phyloP scores from a whole-genome alignment of 2,797 vertebrate species.

The Gobionotothen gibberifrons region DNA sequence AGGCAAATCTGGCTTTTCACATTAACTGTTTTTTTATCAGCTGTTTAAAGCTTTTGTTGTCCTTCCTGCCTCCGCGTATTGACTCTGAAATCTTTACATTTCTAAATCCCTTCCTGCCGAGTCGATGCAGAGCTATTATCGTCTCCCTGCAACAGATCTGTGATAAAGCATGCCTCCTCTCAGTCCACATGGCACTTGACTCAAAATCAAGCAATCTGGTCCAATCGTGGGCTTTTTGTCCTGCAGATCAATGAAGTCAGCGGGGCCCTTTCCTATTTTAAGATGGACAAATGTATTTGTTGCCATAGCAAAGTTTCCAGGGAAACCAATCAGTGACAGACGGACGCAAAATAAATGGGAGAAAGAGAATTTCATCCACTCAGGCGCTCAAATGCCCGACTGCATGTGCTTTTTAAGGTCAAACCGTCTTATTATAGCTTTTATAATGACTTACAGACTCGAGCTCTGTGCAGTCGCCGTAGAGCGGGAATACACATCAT shows the following conservation, averaged over 20 bases:
- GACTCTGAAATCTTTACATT: slow-evolving; percentile 12
- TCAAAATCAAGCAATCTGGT: slow-evolving; percentile 46
- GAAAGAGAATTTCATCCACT: slow-evolving; percentile 31
- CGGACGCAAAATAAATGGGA: slow-evolving; percentile 5
- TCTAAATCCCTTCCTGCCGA: slow-evolving; percentile 4
- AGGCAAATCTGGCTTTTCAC: slow-evolving; percentile 8
- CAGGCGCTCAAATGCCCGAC: slow-evolving; percentile 36
- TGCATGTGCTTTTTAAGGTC: slow-evolving; percentile 29
- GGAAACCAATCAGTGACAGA: slow-evolving; percentile 67
- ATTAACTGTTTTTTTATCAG: background rate
- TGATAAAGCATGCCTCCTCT: slow-evolving; percentile 9
- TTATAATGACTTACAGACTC: slow-evolving; percentile 8
- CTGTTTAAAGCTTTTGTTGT: slow-evolving; percentile 6
- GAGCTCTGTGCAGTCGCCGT: background rate
- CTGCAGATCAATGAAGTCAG: slow-evolving; percentile 68
- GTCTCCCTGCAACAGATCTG: slow-evolving; percentile 9
- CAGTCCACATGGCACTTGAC: slow-evolving; percentile 41
- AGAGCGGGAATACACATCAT: background rate
- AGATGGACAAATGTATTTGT: slow-evolving; percentile 76
- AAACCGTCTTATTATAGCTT: slow-evolving; percentile 4
- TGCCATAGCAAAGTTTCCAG: slow-evolving; percentile 83
- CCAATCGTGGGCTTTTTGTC: slow-evolving; percentile 58
- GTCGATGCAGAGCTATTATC: background rate
- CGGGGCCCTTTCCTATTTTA: slow-evolving; percentile 64
- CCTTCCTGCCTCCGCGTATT: background rate